Percentiles rank a stretch among this genome's conserved stretches.
Evolutionary conservation across 1,140 invertebrate species (phyloP).

Genomic region (Phthorimaea operculella): DNA sequence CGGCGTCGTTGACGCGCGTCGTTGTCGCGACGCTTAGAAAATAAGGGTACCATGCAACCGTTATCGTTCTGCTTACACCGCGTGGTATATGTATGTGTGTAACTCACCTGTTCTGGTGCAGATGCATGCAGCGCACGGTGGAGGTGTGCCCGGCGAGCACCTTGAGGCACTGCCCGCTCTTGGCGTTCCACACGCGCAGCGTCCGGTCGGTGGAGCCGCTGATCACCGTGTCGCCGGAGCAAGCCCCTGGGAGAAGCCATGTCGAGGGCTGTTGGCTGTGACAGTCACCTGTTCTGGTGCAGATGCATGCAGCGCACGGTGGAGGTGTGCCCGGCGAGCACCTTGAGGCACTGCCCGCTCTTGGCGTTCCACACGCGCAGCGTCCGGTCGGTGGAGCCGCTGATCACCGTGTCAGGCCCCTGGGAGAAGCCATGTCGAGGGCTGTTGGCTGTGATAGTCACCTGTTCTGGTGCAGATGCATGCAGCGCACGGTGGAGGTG

Average conservation of each 20-base stretch:
- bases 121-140: conserved; percentile 98
- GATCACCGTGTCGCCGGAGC: conserved; percentile 92
- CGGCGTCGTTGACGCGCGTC: too few relatives aligned
- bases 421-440: too few relatives aligned
- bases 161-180: conserved; percentile 91
- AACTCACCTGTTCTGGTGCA: conserved; percentile 92
- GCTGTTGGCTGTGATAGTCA: too few relatives aligned
- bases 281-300: conserved; percentile 89
- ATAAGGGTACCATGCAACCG: too few relatives aligned
- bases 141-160: conserved; percentile 97
- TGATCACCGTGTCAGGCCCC: conserved; percentile 94
- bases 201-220: conserved; percentile 98
- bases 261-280: too few relatives aligned
- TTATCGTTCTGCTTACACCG: too few relatives aligned
- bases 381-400: conserved; percentile 97
- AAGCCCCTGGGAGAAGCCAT: too few relatives aligned
- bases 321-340: conserved; percentile 96
- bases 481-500: conserved; percentile 97
- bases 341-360: conserved; percentile 91
- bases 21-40: too few relatives aligned
- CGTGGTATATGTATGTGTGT: too few relatives aligned
- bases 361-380: conserved; percentile 98
- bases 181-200: conserved; percentile 96
- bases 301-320: conserved; percentile 99
- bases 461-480: conserved; percentile 95